Conservation (phyloP, 64 coral and sea anemone species). For the Pachyseris speciosa region DNA sequence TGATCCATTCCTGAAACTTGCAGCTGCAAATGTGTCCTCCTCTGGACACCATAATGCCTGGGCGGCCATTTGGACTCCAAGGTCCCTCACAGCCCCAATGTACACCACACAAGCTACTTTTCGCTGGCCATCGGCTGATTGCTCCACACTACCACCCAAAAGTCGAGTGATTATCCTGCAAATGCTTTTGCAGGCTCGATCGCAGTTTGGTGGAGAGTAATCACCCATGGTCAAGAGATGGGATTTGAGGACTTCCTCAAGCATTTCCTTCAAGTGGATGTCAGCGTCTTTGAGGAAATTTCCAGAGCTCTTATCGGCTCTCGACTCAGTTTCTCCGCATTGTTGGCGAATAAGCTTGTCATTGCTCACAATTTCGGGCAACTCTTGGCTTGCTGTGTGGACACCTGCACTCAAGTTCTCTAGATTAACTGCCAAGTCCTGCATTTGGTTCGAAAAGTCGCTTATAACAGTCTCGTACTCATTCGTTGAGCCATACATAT, state of each 20-base stretch:
- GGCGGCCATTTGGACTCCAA: constrained; percentile 74
- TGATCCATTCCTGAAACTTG: constrained; percentile 78
- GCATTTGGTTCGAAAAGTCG: constrained; percentile 16
- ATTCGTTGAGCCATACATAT: background rate
- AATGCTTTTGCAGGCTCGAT: constrained; percentile 59
- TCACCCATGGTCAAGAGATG: constrained; percentile 72
- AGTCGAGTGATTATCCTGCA: constrained; percentile 66
- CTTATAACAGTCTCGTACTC: background rate
- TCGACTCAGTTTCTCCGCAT: background rate
- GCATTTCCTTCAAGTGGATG: constrained; percentile 62
- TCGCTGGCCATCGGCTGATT: constrained; percentile 26
- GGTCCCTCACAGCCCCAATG: constrained; percentile 83
- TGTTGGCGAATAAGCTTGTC: background rate
- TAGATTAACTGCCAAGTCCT: background rate
- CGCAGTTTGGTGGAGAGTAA: constrained; percentile 59
- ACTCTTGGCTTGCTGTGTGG: background rate
- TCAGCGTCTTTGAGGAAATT: constrained; percentile 65
- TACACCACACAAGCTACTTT: constrained; percentile 89
- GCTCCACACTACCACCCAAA: constrained; percentile 25
- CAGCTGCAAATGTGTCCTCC: constrained; percentile 81
- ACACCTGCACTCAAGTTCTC: background rate
- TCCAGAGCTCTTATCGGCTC: background rate
- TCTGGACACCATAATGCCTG: constrained; percentile 84
- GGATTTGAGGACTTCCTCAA: constrained; percentile 65
- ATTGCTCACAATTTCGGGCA: background rate